Evolutionary conservation across 2,797 vertebrate genomes (phyloP).

Genomic region (Lepidocolaptes lacrymiger): DNA sequence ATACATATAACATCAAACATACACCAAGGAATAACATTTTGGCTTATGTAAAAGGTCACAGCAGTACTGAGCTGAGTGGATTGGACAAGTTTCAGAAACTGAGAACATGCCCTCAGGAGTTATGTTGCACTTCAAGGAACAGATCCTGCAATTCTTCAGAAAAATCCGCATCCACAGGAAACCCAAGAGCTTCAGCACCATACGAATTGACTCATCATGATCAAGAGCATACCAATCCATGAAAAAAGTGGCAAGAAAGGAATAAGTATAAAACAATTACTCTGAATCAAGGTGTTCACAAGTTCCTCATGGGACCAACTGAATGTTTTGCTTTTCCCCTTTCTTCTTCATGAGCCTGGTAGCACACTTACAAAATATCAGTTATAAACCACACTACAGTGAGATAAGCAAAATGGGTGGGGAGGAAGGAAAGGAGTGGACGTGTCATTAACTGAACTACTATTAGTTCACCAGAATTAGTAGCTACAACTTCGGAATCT

Average conservation of each 20-base stretch:
- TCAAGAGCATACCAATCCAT: background rate
- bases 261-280: background rate
- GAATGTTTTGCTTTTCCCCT: background rate
- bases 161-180: background rate
- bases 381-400: background rate
- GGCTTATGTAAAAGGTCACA: background rate
- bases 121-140: background rate
- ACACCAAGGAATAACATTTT: background rate
- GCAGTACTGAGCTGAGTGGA: background rate
- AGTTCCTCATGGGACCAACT: background rate
- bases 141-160: background rate
- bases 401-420: background rate
- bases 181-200: background rate
- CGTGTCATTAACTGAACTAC: background rate
- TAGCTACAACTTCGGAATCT: background rate
- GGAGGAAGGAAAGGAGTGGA: background rate
- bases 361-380: background rate
- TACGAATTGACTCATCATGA: accelerated
- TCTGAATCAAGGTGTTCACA: background rate
- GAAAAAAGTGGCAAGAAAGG: background rate
- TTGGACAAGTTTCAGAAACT: background rate
- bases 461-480: background rate
- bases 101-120: background rate
- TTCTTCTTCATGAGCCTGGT: background rate
- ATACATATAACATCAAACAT: background rate